Evolutionary conservation across 2,113 vertebrate species (phyloP), one percentile per base, ranked within the genome.

Genomic region (Gracilinanus agilis): DNA sequence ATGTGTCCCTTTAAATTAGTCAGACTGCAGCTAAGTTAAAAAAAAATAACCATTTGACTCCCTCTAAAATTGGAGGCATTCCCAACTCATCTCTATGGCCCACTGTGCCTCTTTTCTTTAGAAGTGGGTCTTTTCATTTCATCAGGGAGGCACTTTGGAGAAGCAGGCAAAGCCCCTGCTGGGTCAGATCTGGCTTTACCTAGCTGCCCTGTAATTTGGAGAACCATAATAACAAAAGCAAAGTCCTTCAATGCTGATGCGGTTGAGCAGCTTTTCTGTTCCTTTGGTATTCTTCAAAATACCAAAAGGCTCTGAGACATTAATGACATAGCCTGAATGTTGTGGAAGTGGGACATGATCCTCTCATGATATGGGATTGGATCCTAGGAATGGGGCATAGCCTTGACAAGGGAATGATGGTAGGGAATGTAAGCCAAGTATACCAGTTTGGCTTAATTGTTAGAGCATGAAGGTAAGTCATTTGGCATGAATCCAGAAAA

Each of bases 221-320:
- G 34, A 75, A 75, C 34, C 3, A 13, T 6, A 75, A n/a, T 1
- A n/a, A n/a, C 13, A 19, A 93, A 40, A 49, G 75, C 61, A 54
- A 24, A 53, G 29, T 55, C 54, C 90, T 29, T 40, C 49, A 53
- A 29, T 24, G 6, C 67, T n/a, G 34, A 5, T 75, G 67, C 34
- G n/a, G 34, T 21, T 75, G 29, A 44, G 44, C 21, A 90, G 24
- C 29, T 94, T 92, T 61, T 91, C 90, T 93, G 75, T 91, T 29
- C 90, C 58, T 83, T 44, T 44, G 53, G 0, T 89, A 58, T 90
- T 93, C 27, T 92, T 54, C 19, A 12, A 88, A 55, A 44, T 91
- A 96, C 89, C 92, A 34, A 90, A 91, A 55, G 88, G 10, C 44
- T 88, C n/a, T 9, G 3, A 95, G 6, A 67, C 21, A 29, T 12